Evolutionary conservation across 2,888 invertebrate genomes (phyloP).

Genomic region (Hirtodrosophila confusa): DNA sequence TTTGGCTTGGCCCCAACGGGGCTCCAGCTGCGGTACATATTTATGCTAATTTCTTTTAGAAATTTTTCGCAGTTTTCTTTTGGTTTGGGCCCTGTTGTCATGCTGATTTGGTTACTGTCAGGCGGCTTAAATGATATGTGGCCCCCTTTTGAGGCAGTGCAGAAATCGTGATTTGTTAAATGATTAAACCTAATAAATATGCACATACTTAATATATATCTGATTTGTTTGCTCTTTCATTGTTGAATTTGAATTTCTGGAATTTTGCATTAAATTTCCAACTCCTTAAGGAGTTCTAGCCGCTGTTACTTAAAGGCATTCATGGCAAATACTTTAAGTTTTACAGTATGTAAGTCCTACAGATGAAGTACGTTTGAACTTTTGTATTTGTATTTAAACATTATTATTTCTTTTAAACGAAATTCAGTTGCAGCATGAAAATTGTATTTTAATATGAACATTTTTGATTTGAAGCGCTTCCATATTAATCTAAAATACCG

Average conservation of each 20-base stretch:
- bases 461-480: too few relatives aligned
- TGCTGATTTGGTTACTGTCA: conserved; percentile 43
- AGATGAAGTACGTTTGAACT: too few relatives aligned
- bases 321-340: too few relatives aligned
- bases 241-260: neutral
- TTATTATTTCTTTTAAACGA: too few relatives aligned
- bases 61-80: conserved; percentile 42
- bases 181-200: conserved; percentile 37
- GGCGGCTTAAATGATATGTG: conserved; percentile 28
- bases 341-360: too few relatives aligned
- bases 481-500: too few relatives aligned
- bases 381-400: too few relatives aligned
- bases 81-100: conserved; percentile 27
- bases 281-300: neutral
- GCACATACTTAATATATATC: conserved; percentile 33
- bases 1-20: conserved; percentile 2
- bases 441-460: too few relatives aligned
- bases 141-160: conserved; percentile 20
- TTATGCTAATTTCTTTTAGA: conserved; percentile 55
- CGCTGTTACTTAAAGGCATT: too few relatives aligned
- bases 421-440: too few relatives aligned
- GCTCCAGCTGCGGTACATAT: conserved; percentile 27
- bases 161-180: conserved; percentile 27
- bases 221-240: conserved; percentile 6
- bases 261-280: neutral